Evolutionary conservation across 2,888 invertebrate genomes (phyloP), one percentile per base, ranked within the genome.

Genomic region (Acleris literana): DNA sequence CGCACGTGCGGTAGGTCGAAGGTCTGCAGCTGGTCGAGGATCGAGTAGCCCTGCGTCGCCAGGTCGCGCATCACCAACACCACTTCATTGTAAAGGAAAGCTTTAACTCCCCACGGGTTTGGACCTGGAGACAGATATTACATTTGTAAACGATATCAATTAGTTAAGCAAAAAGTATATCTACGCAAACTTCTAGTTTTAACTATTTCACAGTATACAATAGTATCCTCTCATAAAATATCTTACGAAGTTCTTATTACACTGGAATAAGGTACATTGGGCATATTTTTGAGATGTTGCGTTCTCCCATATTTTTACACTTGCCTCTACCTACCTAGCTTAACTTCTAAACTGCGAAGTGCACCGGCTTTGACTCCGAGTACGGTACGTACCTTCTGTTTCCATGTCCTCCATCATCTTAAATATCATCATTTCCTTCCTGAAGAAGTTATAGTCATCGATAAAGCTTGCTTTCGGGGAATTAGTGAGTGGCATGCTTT

Each of bases 41-140:
- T 65, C 5, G 74, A 58, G 72, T 87, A 92, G 1, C 91, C 90
- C n/a, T 79, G 73, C 2, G 69, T 57, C 0, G 78, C 68, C 17
- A 91, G 64, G 71, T 91, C 91, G 0, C 87, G 90, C 86, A 90
- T 85, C 51, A 90, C 90, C 5, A 91, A 64, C 0, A 87, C 65
- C 0, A 72, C 74, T 29, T 88, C 86, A 5, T 79, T 85, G 73
- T 76, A 82, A 2, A 89, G 62, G 65, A 81, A 83, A 0, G 85
- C 82, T 56, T 76, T 82, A 0, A 81, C 74, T 51, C 82, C 80
- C 86, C 87, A 92, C 0, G 85, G 80, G 9, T 79, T 71, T 0
- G 77, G 67, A 67, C 78, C 90, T 89, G 74, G 3, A 72, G 20
- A 20, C 20, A 49, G 48, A 18, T 9, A 33, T 9, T 9, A 33